phyloP scores from a whole-genome alignment of 1,140 invertebrate genomes.

The Oppia nitens region DNA sequence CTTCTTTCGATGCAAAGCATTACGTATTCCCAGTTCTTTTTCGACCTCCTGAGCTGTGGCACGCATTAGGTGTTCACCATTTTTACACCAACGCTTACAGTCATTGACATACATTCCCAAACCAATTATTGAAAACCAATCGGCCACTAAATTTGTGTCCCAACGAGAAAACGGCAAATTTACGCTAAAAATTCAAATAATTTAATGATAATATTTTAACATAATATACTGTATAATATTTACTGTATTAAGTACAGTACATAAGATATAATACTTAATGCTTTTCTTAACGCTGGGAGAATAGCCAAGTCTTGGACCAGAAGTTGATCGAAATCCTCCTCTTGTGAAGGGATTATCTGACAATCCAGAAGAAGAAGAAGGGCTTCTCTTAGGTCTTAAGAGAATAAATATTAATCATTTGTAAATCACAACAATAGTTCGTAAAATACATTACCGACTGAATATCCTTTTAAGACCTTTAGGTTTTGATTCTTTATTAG shows the following conservation, averaged over 20 bases:
- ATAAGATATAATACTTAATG: constrained; percentile 25
- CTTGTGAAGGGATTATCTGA: constrained; percentile 43
- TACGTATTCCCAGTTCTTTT: constrained; percentile 69
- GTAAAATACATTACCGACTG: constrained; percentile 33
- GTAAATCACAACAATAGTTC: not conserved
- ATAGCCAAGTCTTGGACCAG: constrained; percentile 54
- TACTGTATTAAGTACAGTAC: too few species aligned
- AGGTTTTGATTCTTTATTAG: constrained; percentile 23
- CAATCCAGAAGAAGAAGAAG: constrained; percentile 21
- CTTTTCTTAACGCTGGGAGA: constrained; percentile 27
- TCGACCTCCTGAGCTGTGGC: constrained; percentile 65
- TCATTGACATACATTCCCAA: constrained; percentile 63
- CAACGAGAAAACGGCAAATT: constrained; percentile 42
- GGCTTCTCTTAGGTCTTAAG: constrained; percentile 20
- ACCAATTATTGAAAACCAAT: constrained; percentile 73
- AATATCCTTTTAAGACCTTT: constrained; percentile 46
- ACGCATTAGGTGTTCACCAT: constrained; percentile 59
- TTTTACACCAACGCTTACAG: constrained; percentile 59
- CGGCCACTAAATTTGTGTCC: constrained; percentile 61
- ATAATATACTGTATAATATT: constrained; percentile 5
- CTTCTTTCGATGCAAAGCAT: constrained; percentile 56
- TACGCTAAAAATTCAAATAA: constrained; percentile 18
- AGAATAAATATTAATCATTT: constrained; percentile 4
- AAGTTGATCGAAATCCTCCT: constrained; percentile 54
- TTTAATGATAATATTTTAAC: constrained; percentile 14